Base-by-base conservation (phyloP, 1,140 invertebrate genomes). In the Calosoma granatense region DNA sequence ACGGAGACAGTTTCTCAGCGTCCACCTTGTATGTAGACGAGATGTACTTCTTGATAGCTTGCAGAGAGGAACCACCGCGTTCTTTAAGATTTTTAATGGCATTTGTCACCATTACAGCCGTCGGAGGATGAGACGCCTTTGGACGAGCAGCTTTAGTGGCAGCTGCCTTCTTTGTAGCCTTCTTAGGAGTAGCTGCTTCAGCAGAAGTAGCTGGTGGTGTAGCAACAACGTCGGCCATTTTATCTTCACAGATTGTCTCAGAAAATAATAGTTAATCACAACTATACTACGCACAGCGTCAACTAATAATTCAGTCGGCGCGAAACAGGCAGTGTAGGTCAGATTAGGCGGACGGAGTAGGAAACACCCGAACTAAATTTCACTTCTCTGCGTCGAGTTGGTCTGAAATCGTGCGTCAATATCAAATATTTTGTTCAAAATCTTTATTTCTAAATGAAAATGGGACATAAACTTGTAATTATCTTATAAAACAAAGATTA, bases 11-110 rank as follows among this genome's bases (percentile, higher is more conserved):
- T 66, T 78, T 80, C 56, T 81, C 77, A 12, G 74, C 72, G 67
- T 81, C 80, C 17, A 81, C 70, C 51, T 79, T 80, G 70, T 80
- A 81, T 43, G 74, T 76, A 1, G 74, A 71, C 15, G 73, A 65
- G 53, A 83, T 78, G 69, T 82, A 83, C 65, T 83, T 84, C 67
- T 83, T 82, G 66, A 84, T 83, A 9, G 80, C 81, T 60, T 79
- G 74, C 23, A 81, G 67, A 0, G 80, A 82, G 0, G 79, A 82
- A 14, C 80, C 81, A 55, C 75, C 74, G 47, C 77, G 72, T 60
- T 83, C 80, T 58, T 83, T 83, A 55, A 85, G 65, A 26, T 68
- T 72, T 53, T 71, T 74, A 61, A 85, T 83, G 12, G 82, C 81
- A 53, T 70, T 74, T 56, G 70, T 75, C 1, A 85, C 76, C 78